Percentiles rank a stretch among this genome's conserved stretches.
These are phyloP conservation scores for Catocala sponsa DNA, from an alignment of 2,888 invertebrate species.

Conservation along the genomic window DNA sequence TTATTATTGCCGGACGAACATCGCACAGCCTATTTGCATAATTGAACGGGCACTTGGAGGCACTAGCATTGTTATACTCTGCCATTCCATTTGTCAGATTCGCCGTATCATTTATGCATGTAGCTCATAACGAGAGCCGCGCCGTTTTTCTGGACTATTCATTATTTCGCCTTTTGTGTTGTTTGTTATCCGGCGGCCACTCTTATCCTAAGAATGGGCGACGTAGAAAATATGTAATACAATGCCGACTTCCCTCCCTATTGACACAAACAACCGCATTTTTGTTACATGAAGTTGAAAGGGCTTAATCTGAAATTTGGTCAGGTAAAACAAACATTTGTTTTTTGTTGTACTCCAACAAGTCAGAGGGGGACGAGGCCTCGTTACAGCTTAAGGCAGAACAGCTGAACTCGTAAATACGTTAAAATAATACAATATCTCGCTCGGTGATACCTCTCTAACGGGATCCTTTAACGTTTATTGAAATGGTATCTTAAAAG, in stretches of 20 bases:
- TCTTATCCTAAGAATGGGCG: constrained; percentile 71
- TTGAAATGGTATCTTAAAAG: constrained; percentile 17
- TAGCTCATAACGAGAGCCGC: constrained; percentile 82
- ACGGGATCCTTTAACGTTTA: constrained; percentile 18
- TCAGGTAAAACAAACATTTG: constrained; percentile 78
- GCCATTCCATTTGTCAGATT: constrained; percentile 88
- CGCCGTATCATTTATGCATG: constrained; percentile 87
- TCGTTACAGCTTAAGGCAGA: constrained; percentile 21
- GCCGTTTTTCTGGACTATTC: constrained; percentile 84
- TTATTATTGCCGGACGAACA: constrained; percentile 85
- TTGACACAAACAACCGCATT: constrained; percentile 77
- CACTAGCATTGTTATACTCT: constrained; percentile 87
- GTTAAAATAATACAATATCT: constrained; percentile 26
- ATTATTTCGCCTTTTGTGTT: constrained; percentile 84
- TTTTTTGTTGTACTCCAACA: constrained; percentile 67
- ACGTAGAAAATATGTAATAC: constrained; percentile 71
- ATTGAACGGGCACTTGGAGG: constrained; percentile 87
- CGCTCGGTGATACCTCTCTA: not conserved
- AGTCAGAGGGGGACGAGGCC: constrained; percentile 49
- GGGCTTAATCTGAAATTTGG: constrained; percentile 78
- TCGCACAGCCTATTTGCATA: constrained; percentile 86
- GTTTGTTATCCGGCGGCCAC: constrained; percentile 75
- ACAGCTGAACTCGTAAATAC: not conserved
- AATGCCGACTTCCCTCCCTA: constrained; percentile 69
- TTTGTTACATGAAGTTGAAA: constrained; percentile 77